Base-by-base conservation (phyloP, 2,888 invertebrate species). In the Sarcophaga rosellei region DNA sequence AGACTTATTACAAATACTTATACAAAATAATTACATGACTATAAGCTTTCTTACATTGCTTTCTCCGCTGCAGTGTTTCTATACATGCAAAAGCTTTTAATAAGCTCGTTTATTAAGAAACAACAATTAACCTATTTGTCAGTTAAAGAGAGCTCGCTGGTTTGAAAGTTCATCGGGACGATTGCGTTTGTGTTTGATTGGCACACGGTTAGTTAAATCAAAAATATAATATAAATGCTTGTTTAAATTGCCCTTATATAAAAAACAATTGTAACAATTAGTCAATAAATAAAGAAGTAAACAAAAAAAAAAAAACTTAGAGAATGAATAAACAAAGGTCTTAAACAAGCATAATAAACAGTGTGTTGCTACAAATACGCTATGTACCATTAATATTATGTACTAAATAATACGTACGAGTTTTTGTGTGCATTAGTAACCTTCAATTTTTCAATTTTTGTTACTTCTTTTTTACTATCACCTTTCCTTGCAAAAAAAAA, bases 371-470 rank as follows among this genome's bases (percentile, higher is more conserved):
- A 35, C 35, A 35, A 10, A 61, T n/a, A 25, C 21, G 25, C 17
- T 23, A 35, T 8, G 8, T 35, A 25, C 35, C 3, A 47, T 47
- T 47, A 15, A 65, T 23, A 65, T 65, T 65, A 65, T 65, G 35
- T 35, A 65, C 35, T 73, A 68, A 17, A 57, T 68, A 63, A 72
- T 62, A 68, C n/a, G 68, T 53, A 75, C 57, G 75, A 11, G 35
- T 69, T 81, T 73, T 35, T 75, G 74, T 81, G 69, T 75, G 81
- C 62, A 44, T 61, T 61, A 25, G 75, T 81, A 75, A 69, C 81
- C 81, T 81, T 81, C 75, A 81, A 81, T 53, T 21, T 81, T 53
- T 61, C 25, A 3, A 6, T 17, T 44, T 65, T 44, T 57, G 5
- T 8, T 57, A 15, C 23, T 68, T 6, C 21, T 53, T 35, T 63